Conservation (phyloP, 2,797 vertebrate genomes). For the Lates japonicus region DNA sequence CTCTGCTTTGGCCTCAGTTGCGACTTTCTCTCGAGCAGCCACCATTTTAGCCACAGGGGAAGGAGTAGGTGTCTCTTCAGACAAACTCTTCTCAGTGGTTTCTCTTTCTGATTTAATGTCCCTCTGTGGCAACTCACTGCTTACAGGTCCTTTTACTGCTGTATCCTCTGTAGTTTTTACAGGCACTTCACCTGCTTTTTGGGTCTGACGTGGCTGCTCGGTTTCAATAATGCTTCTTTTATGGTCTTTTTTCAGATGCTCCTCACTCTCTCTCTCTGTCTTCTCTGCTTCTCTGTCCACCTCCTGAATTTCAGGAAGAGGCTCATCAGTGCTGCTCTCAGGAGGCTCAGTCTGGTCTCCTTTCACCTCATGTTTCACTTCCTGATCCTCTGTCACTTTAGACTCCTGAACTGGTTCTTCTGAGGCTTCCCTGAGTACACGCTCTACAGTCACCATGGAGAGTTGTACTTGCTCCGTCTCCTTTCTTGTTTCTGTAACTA, state of each 20-base stretch:
- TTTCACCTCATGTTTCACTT: constrained; percentile 50
- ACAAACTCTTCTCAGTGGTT: constrained; percentile 8
- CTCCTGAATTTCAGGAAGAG: constrained; percentile 16
- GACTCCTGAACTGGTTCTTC: constrained; percentile 44
- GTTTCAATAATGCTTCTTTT: constrained; percentile 13
- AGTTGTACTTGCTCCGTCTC: constrained; percentile 18
- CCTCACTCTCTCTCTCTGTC: constrained; percentile 14
- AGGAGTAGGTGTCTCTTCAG: constrained; percentile 25
- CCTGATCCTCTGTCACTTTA: constrained; percentile 42
- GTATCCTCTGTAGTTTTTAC: constrained; percentile 25
- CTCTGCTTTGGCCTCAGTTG: constrained; percentile 14
- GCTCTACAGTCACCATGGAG: constrained; percentile 16
- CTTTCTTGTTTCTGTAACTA: constrained; percentile 27
- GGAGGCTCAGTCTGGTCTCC: constrained; percentile 30
- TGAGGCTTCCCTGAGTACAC: constrained; percentile 37
- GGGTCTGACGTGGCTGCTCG: constrained; percentile 18
- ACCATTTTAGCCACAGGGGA: constrained; percentile 23
- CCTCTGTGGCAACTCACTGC: background rate
- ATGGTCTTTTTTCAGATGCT: constrained; percentile 22
- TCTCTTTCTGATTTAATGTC: constrained; percentile 31
- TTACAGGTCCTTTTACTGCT: constrained; percentile 7
- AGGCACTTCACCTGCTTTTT: constrained; percentile 14
- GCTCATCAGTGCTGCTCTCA: constrained; percentile 16
- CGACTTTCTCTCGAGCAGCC: constrained; percentile 27
- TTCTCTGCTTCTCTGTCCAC: constrained; percentile 35